Percentiles rank a stretch among this genome's conserved stretches.
phyloP scores from a whole-genome alignment of 2,797 vertebrate species.

The Xenopus petersii region DNA sequence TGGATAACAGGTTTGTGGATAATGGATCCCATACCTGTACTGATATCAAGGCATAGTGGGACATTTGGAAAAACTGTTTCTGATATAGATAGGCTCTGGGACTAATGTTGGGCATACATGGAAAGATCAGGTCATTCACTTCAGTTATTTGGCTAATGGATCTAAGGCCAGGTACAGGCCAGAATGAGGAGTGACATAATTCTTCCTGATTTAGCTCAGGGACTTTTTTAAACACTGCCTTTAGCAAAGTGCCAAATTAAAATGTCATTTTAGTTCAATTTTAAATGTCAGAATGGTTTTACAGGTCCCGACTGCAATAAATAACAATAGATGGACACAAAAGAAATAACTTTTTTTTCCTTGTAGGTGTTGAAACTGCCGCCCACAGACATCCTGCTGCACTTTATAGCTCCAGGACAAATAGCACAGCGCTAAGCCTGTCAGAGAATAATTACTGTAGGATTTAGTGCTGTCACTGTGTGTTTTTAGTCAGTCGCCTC shows the following conservation, averaged over 20 bases:
- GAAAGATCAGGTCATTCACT: too few species aligned
- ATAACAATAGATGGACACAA: conserved; percentile 22
- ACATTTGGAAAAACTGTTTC: too few species aligned
- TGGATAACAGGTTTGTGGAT: too few species aligned
- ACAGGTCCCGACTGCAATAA: neutral
- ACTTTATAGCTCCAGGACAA: conserved; percentile 16
- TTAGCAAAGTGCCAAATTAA: neutral
- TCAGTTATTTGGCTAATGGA: too few species aligned
- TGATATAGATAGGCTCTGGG: too few species aligned
- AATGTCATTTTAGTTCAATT: neutral
- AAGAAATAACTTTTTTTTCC: conserved; percentile 5
- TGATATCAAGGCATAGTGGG: too few species aligned
- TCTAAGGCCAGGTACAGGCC: too few species aligned
- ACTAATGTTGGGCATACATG: too few species aligned
- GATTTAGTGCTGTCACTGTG: conserved; percentile 1
- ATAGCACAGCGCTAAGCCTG: conserved; percentile 15
- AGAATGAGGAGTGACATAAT: too few species aligned
- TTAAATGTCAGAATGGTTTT: neutral
- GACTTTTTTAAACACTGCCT: too few species aligned
- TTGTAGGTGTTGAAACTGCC: conserved; percentile 10
- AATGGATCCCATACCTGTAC: too few species aligned
- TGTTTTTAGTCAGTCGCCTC: conserved; percentile 3
- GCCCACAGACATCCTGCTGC: conserved; percentile 18
- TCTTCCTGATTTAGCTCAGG: too few species aligned
- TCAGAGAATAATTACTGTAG: conserved; percentile 6